These are phyloP conservation scores for Nudaria mundana DNA, from an alignment of 2,888 invertebrate species.

Conservation along the genomic window DNA sequence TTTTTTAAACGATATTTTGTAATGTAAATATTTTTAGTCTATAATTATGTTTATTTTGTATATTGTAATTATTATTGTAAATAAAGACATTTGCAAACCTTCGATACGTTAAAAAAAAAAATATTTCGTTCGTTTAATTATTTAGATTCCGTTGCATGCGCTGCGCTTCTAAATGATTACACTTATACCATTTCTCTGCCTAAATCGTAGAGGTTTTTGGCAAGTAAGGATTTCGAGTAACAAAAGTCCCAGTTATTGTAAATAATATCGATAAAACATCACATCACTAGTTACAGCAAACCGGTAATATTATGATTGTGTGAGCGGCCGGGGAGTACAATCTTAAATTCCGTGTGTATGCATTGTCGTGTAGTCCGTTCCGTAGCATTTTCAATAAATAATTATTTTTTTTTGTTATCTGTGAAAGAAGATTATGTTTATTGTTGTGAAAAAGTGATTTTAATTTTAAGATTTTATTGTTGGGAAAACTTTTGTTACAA, in stretches of 20 bases:
- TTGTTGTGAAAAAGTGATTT: constrained; percentile 30
- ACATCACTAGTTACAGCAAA: constrained; percentile 46
- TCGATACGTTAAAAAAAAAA: no score
- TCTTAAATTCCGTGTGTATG: constrained; percentile 41
- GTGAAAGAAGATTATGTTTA: constrained; percentile 19
- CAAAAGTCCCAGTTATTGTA: no score
- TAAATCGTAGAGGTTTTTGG: background rate
- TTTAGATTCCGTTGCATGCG: no score
- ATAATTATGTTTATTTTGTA: no score
- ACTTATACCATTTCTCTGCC: background rate
- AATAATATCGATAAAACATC: constrained; percentile 29
- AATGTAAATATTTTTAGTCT: no score
- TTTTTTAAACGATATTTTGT: no score
- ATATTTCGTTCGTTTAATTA: no score
- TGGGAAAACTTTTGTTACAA: constrained; percentile 21
- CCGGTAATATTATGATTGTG: constrained; percentile 34
- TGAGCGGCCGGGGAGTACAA: constrained; percentile 37
- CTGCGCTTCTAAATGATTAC: background rate
- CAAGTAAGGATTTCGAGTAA: background rate
- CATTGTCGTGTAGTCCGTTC: constrained; percentile 46
- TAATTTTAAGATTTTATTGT: constrained; percentile 19
- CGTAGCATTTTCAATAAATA: constrained; percentile 29
- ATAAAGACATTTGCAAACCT: no score
- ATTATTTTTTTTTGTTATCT: constrained; percentile 13
- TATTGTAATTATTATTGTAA: no score